Conservation (phyloP, 2,113 vertebrate genomes). For the Ranitomeya variabilis region DNA sequence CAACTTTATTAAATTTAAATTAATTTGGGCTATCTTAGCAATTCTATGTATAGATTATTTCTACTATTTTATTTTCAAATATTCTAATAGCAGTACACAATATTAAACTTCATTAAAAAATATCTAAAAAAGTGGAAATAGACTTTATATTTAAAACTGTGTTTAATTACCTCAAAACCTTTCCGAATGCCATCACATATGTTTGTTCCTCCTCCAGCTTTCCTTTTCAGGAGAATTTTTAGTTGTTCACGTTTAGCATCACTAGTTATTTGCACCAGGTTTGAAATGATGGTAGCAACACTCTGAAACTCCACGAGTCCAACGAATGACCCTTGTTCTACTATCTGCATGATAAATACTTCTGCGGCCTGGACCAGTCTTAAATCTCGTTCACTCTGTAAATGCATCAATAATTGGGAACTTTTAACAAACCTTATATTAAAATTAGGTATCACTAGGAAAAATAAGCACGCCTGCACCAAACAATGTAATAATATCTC, state of each 20-base stretch:
- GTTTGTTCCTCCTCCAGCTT: slow-evolving; percentile 51
- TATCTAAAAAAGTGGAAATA: background rate
- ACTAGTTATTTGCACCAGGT: slow-evolving; percentile 59
- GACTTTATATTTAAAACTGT: background rate
- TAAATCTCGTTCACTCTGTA: slow-evolving; percentile 58
- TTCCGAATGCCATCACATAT: slow-evolving; percentile 64
- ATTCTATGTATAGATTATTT: too few relatives aligned
- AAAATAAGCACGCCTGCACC: too few relatives aligned
- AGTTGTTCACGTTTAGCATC: slow-evolving; percentile 51
- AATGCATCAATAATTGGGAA: background rate
- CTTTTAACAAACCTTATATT: background rate
- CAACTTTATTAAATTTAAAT: too few relatives aligned
- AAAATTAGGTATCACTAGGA: background rate
- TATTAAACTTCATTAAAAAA: too few relatives aligned
- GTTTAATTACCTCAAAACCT: slow-evolving; percentile 66
- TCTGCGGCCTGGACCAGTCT: slow-evolving; percentile 65
- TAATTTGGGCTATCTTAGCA: too few relatives aligned
- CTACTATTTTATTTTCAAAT: too few relatives aligned
- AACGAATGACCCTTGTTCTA: slow-evolving; percentile 67
- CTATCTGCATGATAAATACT: slow-evolving; percentile 65
- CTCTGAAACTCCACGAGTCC: slow-evolving; percentile 69
- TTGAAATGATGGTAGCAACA: background rate
- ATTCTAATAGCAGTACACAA: too few relatives aligned
- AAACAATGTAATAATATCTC: too few relatives aligned
- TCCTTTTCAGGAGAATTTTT: slow-evolving; percentile 54